Percentiles rank a stretch among this genome's conserved stretches.
Conservation (phyloP, 2,888 invertebrate genomes). For the Lasius fuliginosus region DNA sequence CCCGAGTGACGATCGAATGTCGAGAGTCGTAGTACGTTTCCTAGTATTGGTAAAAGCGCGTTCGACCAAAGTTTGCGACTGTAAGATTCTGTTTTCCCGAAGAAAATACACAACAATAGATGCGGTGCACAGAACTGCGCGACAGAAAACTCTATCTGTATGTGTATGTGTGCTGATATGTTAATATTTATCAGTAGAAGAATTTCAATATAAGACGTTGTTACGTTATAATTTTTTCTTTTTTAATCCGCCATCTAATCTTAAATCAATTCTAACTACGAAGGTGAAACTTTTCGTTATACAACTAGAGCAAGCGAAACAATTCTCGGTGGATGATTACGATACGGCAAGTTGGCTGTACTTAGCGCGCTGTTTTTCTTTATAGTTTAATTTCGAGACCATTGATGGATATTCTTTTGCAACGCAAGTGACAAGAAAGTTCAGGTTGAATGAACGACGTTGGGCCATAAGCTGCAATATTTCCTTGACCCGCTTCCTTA, state of each 20-base stretch:
- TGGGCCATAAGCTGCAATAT: slow-evolving; percentile 40
- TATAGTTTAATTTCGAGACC: neutral
- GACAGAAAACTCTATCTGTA: neutral
- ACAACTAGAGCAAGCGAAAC: neutral
- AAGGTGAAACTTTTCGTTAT: neutral
- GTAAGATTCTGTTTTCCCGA: slow-evolving; percentile 45
- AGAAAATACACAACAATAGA: neutral
- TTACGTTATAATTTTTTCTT: neutral
- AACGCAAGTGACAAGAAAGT: slow-evolving; percentile 27
- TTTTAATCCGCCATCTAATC: neutral
- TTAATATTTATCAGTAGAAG: slow-evolving; percentile 13
- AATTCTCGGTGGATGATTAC: slow-evolving; percentile 3
- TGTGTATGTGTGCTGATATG: neutral
- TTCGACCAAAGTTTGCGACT: slow-evolving; percentile 26
- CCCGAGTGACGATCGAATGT: slow-evolving; percentile 14
- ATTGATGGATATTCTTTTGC: slow-evolving; percentile 7
- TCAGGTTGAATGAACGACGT: slow-evolving; percentile 61
- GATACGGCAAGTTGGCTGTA: neutral
- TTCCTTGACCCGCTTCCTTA: slow-evolving; percentile 60
- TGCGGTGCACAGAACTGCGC: neutral
- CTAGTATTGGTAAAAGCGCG: slow-evolving; percentile 11
- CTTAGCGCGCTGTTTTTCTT: slow-evolving; percentile 6
- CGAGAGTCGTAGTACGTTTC: neutral
- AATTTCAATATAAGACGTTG: neutral
- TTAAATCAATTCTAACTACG: neutral